Evolutionary conservation across 35 echinoderm and acorn worm species (phyloP).

Genomic region (Apostichopus parvimensis): DNA sequence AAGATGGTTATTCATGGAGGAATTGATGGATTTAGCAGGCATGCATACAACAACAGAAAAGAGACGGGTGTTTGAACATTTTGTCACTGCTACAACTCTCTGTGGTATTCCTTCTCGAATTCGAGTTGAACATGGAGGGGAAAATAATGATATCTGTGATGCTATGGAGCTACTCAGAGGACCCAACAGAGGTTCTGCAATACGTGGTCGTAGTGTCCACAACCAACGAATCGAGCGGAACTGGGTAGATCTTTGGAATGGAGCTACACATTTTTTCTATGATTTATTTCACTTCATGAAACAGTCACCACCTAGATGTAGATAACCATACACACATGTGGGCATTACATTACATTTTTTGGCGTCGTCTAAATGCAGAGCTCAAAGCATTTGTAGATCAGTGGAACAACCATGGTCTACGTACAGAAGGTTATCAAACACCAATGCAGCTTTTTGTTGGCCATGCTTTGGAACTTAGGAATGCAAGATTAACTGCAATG

Average conservation of each 20-base stretch:
- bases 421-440: constrained; percentile 31
- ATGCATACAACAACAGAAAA: constrained; percentile 51
- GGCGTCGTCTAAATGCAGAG: constrained; percentile 50
- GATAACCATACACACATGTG: constrained; percentile 56
- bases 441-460: constrained; percentile 59
- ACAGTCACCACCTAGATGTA: constrained; percentile 13
- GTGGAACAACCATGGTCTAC: constrained; percentile 67
- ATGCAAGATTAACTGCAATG: no score
- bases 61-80: constrained; percentile 25
- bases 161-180: constrained; percentile 52
- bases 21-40: constrained; percentile 50
- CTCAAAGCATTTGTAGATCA: neutral
- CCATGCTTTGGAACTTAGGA: neutral
- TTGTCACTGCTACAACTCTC: constrained; percentile 9
- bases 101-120: constrained; percentile 56
- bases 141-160: constrained; percentile 60
- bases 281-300: constrained; percentile 63
- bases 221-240: constrained; percentile 64
- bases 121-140: constrained; percentile 32
- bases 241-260: constrained; percentile 62
- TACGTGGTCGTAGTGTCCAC: constrained; percentile 56
- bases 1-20: constrained; percentile 60
- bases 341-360: constrained; percentile 61
- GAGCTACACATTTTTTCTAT: constrained; percentile 61
- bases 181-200: constrained; percentile 7